These are phyloP conservation scores for Euclidia mi DNA, from an alignment of 2,888 invertebrate genomes.

Conservation along the genomic window DNA sequence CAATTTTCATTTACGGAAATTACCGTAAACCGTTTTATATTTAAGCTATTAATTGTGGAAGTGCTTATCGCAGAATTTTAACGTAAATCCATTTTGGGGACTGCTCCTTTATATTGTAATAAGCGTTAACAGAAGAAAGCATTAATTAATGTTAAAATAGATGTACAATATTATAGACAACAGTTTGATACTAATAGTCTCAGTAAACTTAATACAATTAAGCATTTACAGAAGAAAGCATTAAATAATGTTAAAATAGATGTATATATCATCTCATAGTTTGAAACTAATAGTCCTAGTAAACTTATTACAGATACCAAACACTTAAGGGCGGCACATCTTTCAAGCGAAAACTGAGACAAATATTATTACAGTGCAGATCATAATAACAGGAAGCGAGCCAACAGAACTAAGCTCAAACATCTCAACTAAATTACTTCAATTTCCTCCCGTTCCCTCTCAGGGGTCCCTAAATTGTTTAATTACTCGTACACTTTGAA, in stretches of 20 bases:
- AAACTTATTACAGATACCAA: conserved; percentile 11
- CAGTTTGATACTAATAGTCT: neutral
- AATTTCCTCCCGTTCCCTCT: conserved; percentile 21
- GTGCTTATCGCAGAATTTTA: no score
- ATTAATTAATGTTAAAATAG: no score
- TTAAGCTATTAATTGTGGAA: no score
- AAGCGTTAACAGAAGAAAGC: no score
- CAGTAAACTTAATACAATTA: neutral
- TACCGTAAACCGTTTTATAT: no score
- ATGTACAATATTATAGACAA: neutral
- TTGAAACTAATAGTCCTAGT: no score
- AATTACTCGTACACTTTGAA: conserved; percentile 25
- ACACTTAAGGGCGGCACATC: conserved; percentile 13
- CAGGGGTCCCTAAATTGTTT: conserved; percentile 18
- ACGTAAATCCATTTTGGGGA: no score
- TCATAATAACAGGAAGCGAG: conserved; percentile 25
- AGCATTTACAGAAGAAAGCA: no score
- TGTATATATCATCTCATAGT: neutral
- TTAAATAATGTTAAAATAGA: no score
- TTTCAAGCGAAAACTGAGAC: conserved; percentile 16
- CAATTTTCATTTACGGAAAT: no score
- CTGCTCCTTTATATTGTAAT: no score
- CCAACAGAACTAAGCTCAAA: conserved; percentile 9
- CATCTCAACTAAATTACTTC: conserved; percentile 23
- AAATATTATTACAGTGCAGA: conserved; percentile 25